A percentile compares a stretch with the other conserved stretches of the same genome.
These are phyloP conservation scores for Fratercula arctica DNA, from an alignment of 2,797 vertebrate genomes.

Conservation along the genomic window DNA sequence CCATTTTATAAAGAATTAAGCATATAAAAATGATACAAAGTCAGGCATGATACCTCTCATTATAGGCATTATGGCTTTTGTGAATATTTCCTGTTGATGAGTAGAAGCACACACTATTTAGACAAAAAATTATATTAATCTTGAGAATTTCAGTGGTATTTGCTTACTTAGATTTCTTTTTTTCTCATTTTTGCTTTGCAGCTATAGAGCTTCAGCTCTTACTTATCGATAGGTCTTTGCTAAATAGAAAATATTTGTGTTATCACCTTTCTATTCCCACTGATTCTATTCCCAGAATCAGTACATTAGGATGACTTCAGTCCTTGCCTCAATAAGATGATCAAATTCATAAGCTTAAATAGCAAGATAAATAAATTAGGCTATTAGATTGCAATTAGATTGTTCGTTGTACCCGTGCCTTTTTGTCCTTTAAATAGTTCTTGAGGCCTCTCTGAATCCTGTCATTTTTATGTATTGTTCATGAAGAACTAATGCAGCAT, in stretches of 20 bases:
- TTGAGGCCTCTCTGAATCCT: background rate
- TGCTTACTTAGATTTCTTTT: background rate
- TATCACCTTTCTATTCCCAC: background rate
- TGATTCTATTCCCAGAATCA: background rate
- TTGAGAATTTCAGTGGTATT: background rate
- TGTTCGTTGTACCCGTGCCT: background rate
- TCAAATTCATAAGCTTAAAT: constrained; percentile 14
- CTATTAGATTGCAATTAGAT: background rate
- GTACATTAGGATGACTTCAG: background rate
- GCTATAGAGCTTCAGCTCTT: background rate
- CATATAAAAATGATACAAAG: background rate
- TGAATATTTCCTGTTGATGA: background rate
- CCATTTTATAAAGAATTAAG: background rate
- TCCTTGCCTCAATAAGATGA: background rate
- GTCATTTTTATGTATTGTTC: background rate
- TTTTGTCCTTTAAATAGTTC: background rate
- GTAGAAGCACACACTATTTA: background rate
- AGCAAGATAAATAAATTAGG: background rate
- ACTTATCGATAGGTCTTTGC: background rate
- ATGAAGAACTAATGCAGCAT: accelerated
- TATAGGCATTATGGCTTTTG: background rate
- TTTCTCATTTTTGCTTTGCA: background rate
- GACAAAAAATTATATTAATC: background rate
- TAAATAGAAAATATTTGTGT: background rate
- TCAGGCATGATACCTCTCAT: background rate